Conservation (phyloP, 1,140 invertebrate genomes). For the Drosophila orosa region DNA sequence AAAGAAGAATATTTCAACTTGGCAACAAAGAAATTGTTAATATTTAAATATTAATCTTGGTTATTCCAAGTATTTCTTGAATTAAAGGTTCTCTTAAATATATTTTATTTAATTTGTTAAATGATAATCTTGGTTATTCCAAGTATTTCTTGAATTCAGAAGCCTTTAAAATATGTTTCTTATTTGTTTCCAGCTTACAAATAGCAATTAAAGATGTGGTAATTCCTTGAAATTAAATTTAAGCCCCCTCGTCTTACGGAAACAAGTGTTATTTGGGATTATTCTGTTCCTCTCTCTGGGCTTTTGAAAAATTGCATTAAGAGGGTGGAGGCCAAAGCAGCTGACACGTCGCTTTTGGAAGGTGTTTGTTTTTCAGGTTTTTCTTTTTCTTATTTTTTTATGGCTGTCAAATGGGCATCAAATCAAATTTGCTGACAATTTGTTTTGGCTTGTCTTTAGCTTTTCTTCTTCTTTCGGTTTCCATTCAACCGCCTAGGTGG, state of each 20-base stretch:
- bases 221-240: not conserved
- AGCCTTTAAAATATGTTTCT: not conserved
- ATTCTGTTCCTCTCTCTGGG: not conserved
- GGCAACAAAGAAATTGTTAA: not conserved
- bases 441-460: conserved; percentile 23
- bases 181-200: not conserved
- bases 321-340: not conserved
- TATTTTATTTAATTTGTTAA: not conserved
- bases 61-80: too few relatives aligned
- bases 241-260: not conserved
- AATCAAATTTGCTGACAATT: conserved; percentile 51
- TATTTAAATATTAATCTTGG: too few relatives aligned
- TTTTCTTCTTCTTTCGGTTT: not conserved
- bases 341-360: conserved; percentile 15
- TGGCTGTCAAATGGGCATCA: conserved; percentile 36
- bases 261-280: conserved; percentile 6
- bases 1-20: not conserved
- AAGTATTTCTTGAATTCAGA: not conserved
- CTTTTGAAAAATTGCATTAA: conserved; percentile 8
- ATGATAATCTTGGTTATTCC: too few relatives aligned
- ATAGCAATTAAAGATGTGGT: not conserved
- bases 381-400: conserved; percentile 1
- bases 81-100: not conserved
- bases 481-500: conserved; percentile 33
- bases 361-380: conserved; percentile 2